phyloP scores from a whole-genome alignment of 1,140 invertebrate genomes.

The Drosophila orosa region DNA sequence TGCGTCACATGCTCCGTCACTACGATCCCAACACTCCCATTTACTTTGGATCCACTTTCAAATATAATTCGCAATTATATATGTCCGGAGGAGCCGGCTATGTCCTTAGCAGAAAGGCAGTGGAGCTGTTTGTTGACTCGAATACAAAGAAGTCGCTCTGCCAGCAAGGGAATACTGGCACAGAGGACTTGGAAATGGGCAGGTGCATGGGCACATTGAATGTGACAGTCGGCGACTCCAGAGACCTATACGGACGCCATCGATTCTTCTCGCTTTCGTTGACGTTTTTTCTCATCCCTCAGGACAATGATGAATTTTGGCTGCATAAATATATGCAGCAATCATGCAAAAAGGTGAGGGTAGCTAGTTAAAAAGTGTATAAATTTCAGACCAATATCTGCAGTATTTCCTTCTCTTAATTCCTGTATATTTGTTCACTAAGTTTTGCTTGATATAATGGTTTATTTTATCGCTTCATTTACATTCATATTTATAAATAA shows the following conservation, averaged over 20 bases:
- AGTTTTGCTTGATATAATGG: neutral
- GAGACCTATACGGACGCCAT: conserved; percentile 92
- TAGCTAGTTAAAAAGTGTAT: neutral
- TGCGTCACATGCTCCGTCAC: conserved; percentile 93
- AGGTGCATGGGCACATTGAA: conserved; percentile 93
- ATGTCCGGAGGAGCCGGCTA: conserved; percentile 98
- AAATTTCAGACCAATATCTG: no score
- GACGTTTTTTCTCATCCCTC: conserved; percentile 33
- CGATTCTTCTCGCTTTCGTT: conserved; percentile 50
- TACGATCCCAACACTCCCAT: conserved; percentile 89
- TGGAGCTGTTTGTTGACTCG: conserved; percentile 88
- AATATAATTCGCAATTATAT: conserved; percentile 91
- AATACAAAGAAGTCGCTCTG: conserved; percentile 89
- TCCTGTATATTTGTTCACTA: no score
- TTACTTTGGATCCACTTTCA: conserved; percentile 95
- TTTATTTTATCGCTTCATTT: neutral
- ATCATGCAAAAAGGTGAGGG: conserved; percentile 19
- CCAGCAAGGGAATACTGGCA: conserved; percentile 87
- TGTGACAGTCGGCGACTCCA: conserved; percentile 93
- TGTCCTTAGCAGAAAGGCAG: conserved; percentile 92
- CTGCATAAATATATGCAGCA: conserved; percentile 19
- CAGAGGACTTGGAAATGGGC: conserved; percentile 97
- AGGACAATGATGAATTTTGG: conserved; percentile 26
- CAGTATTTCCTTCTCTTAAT: no score
- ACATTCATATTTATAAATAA: neutral